phyloP scores from a whole-genome alignment of 2,113 vertebrate species.

The Peromyscus polionotus region DNA sequence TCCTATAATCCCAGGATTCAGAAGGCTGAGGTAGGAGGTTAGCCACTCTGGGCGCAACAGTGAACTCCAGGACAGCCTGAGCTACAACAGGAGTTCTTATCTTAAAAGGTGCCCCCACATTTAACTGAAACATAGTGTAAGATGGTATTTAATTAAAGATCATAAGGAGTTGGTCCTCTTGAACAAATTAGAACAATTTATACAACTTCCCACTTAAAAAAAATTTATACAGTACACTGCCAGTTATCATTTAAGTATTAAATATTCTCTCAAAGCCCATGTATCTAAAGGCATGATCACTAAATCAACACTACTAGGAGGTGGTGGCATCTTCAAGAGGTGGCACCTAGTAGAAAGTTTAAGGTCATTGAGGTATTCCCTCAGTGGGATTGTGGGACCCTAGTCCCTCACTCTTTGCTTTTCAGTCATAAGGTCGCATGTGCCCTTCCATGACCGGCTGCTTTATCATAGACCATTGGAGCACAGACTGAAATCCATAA shows the following conservation, averaged over 20 bases:
- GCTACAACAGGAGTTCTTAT: neutral
- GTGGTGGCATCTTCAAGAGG: neutral
- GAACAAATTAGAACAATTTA: neutral
- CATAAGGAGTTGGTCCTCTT: neutral
- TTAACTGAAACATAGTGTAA: neutral
- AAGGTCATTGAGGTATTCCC: neutral
- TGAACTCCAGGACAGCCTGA: neutral
- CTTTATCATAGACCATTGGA: neutral
- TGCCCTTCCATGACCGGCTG: neutral
- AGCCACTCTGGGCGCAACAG: neutral
- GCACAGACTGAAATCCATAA: neutral
- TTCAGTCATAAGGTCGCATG: no score
- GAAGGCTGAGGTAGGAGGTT: neutral
- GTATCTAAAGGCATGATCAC: no score
- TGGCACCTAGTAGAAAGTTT: neutral
- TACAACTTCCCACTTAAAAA: neutral
- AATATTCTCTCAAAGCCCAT: no score
- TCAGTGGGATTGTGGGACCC: neutral
- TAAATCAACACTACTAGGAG: neutral
- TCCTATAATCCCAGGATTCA: neutral
- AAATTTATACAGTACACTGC: neutral
- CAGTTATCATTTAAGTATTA: neutral
- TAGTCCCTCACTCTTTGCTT: neutral
- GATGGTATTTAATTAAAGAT: neutral
- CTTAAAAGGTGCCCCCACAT: neutral